A percentile compares a stretch with the other conserved stretches of the same genome.
Evolutionary conservation across 2,888 invertebrate genomes (phyloP).

Genomic region (Busseola fusca): DNA sequence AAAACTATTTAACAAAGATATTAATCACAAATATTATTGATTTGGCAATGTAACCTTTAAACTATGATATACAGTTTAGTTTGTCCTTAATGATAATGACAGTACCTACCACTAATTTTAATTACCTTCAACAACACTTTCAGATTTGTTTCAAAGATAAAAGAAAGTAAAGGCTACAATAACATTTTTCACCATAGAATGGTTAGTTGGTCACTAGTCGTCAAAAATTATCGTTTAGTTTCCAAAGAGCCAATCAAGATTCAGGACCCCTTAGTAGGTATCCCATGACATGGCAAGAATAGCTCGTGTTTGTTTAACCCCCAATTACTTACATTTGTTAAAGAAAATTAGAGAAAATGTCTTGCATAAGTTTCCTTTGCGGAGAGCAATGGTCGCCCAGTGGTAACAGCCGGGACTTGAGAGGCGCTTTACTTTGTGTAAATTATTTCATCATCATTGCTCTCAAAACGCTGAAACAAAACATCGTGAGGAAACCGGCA

Average conservation of each 20-base stretch:
- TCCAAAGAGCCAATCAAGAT: neutral
- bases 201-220: neutral
- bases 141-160: conserved; percentile 23
- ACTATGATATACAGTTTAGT: neutral
- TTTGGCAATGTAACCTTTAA: neutral
- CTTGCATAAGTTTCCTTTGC: neutral
- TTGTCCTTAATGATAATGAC: conserved; percentile 29
- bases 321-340: neutral
- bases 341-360: neutral
- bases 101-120: neutral
- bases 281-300: neutral
- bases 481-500: too few species aligned
- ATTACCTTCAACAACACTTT: conserved; percentile 10
- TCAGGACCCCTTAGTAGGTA: neutral
- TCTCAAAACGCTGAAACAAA: too few species aligned
- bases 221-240: neutral
- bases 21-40: conserved; percentile 22
- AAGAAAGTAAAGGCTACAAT: neutral
- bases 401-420: too few species aligned
- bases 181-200: neutral
- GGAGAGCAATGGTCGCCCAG: too few species aligned
- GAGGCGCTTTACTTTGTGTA: too few species aligned
- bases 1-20: conserved; percentile 8
- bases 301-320: neutral
- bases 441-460: too few species aligned